Evolutionary conservation across 2,113 vertebrate species (phyloP), one percentile per base, ranked within the genome.

Genomic region (Diglossa brunneiventris): DNA sequence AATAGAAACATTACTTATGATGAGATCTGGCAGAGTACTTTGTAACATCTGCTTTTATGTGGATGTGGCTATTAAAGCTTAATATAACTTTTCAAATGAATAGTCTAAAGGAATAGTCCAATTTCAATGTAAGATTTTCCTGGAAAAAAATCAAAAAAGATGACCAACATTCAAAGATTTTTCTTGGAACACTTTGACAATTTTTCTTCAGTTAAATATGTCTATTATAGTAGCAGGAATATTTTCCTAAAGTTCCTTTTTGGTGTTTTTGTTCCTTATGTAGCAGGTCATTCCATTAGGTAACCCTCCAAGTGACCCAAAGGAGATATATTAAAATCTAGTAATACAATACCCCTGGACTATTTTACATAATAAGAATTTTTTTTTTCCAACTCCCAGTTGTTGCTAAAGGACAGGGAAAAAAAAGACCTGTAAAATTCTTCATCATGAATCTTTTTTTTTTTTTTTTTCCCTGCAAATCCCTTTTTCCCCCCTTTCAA

Each of bases 391-490:
- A 95, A 96, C 83, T 96, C 96, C 96, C 92, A 97, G 94, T 97
- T 98, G 96, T 94, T 97, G 91, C 89, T 96, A 93, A 97, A 97
- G 79, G 79, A 94, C 53, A 66, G 67, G 5, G 90, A 76, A 87
- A 97, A 96, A 94, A 96, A 93, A 96, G 87, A 96, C 95, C 90
- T 96, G 96, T 97, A 98, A 98, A 97, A 97, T 97, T 97, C 97
- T 97, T 97, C 96, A 96, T 96, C 97, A 76, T 96, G 97, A 97
- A 97, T 95, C 96, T 97, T 98, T 98, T 98, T 97, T 97, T 53
- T 97, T 98, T 98, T 98, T 97, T 97, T 53, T 55, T 82, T n/a
- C 11, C 10, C 83, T 92, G 90, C 92, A 96, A 98, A 98, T 98
- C 97, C 98, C 97, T 91, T 97, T 97, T 97, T 90, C 39, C 94